Base-by-base conservation (phyloP, 2,888 invertebrate genomes). In the Sphaeridia pumilis region DNA sequence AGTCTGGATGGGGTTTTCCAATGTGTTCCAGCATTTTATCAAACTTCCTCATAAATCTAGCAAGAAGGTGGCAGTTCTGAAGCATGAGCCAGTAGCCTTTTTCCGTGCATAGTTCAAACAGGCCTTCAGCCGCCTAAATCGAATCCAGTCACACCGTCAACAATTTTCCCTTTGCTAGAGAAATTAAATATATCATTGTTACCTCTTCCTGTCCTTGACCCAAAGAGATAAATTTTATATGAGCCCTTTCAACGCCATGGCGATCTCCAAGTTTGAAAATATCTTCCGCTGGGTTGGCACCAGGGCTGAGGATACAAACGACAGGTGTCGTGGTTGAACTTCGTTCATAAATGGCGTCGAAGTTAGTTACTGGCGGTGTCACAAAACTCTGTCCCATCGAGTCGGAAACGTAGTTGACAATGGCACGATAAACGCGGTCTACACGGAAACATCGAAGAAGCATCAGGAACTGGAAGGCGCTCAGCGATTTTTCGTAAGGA, bases 181-280 rank as follows among this genome's bases (percentile, higher is more conserved):
- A 43, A 24, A 24, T 20, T 24, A 10, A 25, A 14, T 31, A 14
- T 14, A 7, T 31, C 31, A 31, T 50, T 71, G 74, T 70, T 62
- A 86, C 87, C 66, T 79, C 76, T 70, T 94, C 92, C 69, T 94
- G 94, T 0, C 92, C 93, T 71, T 94, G 93, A 2, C 94, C 94
- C 2, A 94, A 75, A 0, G 93, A 93, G 21, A 94, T 77, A 68
- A 87, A 86, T 66, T 84, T 82, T 69, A 94, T 88, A 69, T 83
- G 87, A 41, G 80, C 80, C 43, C 81, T 78, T 28, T 84, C 83
- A 4, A 67, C 65, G 70, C 71, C 24, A 63, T 71, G 4, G 68
- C 80, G 72, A 59, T 84, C 79, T 4, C 86, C 84, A 17, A 87
- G 69, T 70, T 85, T 86, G 78, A 85, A 83, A 48, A 87, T 71